Percentiles rank a stretch among this genome's conserved stretches.
phyloP scores from a whole-genome alignment of 2,888 invertebrate species.

The Lamellibrachia columna region DNA sequence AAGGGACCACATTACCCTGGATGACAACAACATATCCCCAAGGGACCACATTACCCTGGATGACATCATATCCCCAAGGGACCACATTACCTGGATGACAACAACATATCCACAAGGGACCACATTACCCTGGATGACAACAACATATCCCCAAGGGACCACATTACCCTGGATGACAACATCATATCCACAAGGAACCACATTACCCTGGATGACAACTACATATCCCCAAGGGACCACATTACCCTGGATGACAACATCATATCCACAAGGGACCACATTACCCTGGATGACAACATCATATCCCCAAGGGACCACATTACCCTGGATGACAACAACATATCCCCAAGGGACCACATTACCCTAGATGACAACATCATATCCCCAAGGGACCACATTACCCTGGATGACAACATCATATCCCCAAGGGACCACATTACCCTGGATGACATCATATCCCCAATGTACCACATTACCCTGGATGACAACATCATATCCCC shows the following conservation, averaged over 20 bases:
- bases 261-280: not conserved
- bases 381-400: not conserved
- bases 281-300: not conserved
- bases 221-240: not conserved
- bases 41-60: too few relatives aligned
- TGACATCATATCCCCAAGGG: not conserved
- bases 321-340: not conserved
- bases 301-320: not conserved
- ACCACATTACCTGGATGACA: not conserved
- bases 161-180: not conserved
- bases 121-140: not conserved
- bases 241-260: not conserved
- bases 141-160: not conserved
- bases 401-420: too few relatives aligned
- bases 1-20: too few relatives aligned
- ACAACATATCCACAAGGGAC: not conserved
- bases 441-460: not conserved
- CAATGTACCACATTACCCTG: not conserved
- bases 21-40: too few relatives aligned
- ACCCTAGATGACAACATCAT: not conserved
- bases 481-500: not conserved
- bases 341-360: not conserved
- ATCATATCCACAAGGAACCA: not conserved
- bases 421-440: too few relatives aligned
- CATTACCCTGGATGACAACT: not conserved